phyloP scores from a whole-genome alignment of 1,140 invertebrate species.

The Microplitis demolitor region DNA sequence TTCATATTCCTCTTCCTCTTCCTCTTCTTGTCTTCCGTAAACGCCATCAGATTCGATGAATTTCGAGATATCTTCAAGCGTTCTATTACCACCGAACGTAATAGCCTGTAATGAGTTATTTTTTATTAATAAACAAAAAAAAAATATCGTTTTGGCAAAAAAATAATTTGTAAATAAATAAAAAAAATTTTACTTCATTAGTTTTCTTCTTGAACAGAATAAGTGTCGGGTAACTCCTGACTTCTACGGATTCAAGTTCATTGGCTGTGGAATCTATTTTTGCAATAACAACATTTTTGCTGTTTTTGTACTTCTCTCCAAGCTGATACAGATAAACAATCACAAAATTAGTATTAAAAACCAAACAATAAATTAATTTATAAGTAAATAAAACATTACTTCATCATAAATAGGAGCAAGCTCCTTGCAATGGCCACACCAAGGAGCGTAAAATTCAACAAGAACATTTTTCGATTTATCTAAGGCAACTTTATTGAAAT shows the following conservation, averaged over 20 bases:
- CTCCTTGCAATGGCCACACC: slow-evolving; percentile 98
- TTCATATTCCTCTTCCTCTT: slow-evolving; percentile 69
- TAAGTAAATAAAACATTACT: slow-evolving; percentile 41
- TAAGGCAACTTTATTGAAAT: slow-evolving; percentile 93
- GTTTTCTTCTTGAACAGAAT: slow-evolving; percentile 92
- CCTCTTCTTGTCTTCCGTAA: slow-evolving; percentile 67
- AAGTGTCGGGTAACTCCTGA: slow-evolving; percentile 95
- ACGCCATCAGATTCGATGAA: slow-evolving; percentile 86
- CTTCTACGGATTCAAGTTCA: slow-evolving; percentile 93
- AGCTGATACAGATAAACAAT: slow-evolving; percentile 60
- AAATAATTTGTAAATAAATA: slow-evolving; percentile 7
- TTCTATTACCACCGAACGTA: slow-evolving; percentile 94
- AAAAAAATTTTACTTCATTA: slow-evolving; percentile 72
- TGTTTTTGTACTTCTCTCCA: slow-evolving; percentile 86
- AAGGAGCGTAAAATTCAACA: slow-evolving; percentile 99
- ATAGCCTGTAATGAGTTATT: slow-evolving; percentile 67
- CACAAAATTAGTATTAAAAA: neutral
- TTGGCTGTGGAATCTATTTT: slow-evolving; percentile 99
- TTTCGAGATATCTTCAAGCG: slow-evolving; percentile 88
- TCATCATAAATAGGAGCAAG: slow-evolving; percentile 93
- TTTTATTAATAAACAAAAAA: slow-evolving; percentile 27
- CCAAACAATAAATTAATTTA: too few species aligned
- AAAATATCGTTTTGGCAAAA: too few species aligned
- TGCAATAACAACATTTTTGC: slow-evolving; percentile 87
- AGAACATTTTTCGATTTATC: slow-evolving; percentile 91